Conservation (phyloP, 2,888 invertebrate genomes). For the Lasius platythorax region DNA sequence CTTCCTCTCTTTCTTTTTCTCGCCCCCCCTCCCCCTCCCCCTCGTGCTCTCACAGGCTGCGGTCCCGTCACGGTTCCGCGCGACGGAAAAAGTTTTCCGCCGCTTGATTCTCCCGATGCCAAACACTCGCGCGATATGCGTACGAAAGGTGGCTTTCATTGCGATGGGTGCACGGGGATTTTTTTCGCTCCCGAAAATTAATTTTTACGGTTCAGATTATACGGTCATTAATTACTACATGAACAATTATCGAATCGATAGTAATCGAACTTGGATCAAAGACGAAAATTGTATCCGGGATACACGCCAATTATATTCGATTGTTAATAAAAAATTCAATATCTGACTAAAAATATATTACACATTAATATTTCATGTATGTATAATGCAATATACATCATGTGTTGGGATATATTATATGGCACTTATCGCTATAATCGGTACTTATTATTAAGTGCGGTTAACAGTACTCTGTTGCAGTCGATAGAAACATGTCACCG, state of each 20-base stretch:
- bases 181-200: background rate
- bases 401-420: background rate
- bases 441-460: background rate
- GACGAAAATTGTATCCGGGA: background rate
- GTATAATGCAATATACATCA: background rate
- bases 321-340: background rate
- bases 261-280: constrained; percentile 1
- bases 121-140: constrained; percentile 53
- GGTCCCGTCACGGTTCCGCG: constrained; percentile 61
- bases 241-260: background rate
- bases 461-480: background rate
- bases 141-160: constrained; percentile 47
- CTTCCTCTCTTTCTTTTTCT: background rate
- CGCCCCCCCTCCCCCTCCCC: constrained; percentile 7
- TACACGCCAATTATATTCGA: background rate
- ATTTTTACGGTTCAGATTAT: constrained; percentile 6
- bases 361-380: background rate
- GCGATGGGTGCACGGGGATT: constrained; percentile 36
- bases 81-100: constrained; percentile 74
- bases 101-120: constrained; percentile 71
- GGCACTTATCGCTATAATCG: background rate
- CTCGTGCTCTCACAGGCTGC: constrained; percentile 48
- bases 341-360: background rate
- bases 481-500: constrained; percentile 63
- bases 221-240: constrained; percentile 43